Conservation (phyloP, 2,797 vertebrate species). For the Poecilia wingei region DNA sequence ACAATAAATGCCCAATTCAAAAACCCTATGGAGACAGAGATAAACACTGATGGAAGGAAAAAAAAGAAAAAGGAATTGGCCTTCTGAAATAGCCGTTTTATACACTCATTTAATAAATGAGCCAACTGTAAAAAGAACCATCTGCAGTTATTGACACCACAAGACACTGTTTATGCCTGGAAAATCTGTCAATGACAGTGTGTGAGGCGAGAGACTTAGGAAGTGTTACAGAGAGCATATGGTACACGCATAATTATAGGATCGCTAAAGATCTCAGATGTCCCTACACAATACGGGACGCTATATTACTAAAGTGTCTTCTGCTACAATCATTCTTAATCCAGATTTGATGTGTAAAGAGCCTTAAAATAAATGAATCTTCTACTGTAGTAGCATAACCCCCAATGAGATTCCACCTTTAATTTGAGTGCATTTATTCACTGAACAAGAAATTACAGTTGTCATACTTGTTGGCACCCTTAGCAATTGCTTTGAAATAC, state of each 20-base stretch:
- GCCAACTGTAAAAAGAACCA: constrained; percentile 39
- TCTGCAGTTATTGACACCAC: constrained; percentile 55
- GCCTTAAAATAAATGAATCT: not conserved
- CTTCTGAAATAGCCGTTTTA: not conserved
- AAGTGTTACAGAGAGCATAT: constrained; percentile 26
- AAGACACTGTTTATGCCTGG: constrained; percentile 49
- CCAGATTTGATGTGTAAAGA: constrained; percentile 1
- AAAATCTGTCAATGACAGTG: constrained; percentile 36
- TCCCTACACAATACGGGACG: constrained; percentile 1
- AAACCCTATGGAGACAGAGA: not conserved
- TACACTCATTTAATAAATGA: constrained; percentile 3
- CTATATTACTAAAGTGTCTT: not conserved
- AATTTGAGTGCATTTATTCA: not conserved
- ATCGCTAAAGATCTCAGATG: constrained; percentile 13
- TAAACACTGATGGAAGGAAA: not conserved
- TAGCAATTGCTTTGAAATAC: not conserved
- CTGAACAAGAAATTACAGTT: not conserved
- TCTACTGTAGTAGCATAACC: not conserved
- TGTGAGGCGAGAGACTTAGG: constrained; percentile 13
- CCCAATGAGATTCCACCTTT: not conserved
- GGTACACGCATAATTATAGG: constrained; percentile 2
- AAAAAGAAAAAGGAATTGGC: not conserved
- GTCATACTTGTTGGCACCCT: not conserved
- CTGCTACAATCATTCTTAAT: not conserved
- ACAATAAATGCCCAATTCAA: not conserved